Evolutionary conservation across 2,888 invertebrate genomes (phyloP).

Genomic region (Andrena praecox): DNA sequence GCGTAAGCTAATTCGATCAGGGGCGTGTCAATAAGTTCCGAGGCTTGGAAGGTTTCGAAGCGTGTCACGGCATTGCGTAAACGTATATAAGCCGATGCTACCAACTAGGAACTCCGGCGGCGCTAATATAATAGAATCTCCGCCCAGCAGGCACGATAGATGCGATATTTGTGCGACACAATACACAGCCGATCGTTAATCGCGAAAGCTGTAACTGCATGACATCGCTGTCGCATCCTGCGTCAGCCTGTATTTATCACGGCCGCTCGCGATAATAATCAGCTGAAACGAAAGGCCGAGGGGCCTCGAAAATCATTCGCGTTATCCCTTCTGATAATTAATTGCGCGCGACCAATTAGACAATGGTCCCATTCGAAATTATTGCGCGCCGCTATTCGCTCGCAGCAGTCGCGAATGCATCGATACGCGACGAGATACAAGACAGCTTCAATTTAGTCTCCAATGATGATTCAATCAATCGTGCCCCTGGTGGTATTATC

Average conservation of each 20-base stretch:
- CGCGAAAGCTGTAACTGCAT: conserved; percentile 57
- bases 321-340: conserved; percentile 31
- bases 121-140: conserved; percentile 69
- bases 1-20: conserved; percentile 18
- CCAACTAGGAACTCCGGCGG: conserved; percentile 4
- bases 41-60: neutral
- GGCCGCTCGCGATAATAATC: conserved; percentile 54
- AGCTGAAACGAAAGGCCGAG: conserved; percentile 53
- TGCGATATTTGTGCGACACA: conserved; percentile 62
- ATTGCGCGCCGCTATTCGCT: neutral
- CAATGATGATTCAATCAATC: neutral
- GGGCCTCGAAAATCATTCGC: conserved; percentile 42
- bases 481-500: neutral
- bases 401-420: neutral
- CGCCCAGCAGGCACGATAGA: conserved; percentile 33
- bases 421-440: neutral
- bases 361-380: conserved; percentile 33
- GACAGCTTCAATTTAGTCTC: neutral
- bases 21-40: conserved; percentile 1
- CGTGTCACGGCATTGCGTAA: neutral
- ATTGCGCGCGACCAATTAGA: conserved; percentile 50
- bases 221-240: conserved; percentile 15
- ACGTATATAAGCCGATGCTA: conserved; percentile 19
- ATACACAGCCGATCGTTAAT: conserved; percentile 65
- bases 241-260: conserved; percentile 61